Conservation (phyloP, 2,113 vertebrate species). For the Tragelaphus buxtoni region DNA sequence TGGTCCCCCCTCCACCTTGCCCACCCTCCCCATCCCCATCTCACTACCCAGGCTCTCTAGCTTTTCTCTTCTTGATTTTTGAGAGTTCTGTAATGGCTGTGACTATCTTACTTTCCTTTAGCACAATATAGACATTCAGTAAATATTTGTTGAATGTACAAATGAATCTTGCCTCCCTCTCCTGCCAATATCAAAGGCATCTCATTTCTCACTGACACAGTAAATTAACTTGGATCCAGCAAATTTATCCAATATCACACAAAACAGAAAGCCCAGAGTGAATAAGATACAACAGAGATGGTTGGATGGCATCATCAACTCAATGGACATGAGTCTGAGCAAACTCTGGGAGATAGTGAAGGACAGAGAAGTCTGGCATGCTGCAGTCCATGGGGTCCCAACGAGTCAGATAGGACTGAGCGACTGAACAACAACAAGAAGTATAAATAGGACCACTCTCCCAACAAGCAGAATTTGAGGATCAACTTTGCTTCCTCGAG, state of each 20-base stretch:
- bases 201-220: background rate
- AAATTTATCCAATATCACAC: background rate
- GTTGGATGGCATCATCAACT: background rate
- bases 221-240: background rate
- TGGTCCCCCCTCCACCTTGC: background rate
- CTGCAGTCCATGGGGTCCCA: background rate
- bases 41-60: background rate
- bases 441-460: background rate
- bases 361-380: background rate
- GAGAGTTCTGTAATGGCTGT: background rate
- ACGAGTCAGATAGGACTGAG: background rate
- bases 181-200: background rate
- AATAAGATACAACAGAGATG: background rate
- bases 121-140: background rate
- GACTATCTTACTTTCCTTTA: conserved; percentile 31
- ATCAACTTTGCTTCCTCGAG: background rate
- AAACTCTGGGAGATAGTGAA: background rate
- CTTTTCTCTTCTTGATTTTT: background rate
- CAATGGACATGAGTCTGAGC: background rate
- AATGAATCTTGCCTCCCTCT: background rate
- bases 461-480: background rate
- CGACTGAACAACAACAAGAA: background rate
- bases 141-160: conserved; percentile 13
- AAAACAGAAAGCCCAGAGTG: background rate
- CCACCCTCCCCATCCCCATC: accelerated